Conservation (phyloP, 2,888 invertebrate genomes). For the Thera britannica region DNA sequence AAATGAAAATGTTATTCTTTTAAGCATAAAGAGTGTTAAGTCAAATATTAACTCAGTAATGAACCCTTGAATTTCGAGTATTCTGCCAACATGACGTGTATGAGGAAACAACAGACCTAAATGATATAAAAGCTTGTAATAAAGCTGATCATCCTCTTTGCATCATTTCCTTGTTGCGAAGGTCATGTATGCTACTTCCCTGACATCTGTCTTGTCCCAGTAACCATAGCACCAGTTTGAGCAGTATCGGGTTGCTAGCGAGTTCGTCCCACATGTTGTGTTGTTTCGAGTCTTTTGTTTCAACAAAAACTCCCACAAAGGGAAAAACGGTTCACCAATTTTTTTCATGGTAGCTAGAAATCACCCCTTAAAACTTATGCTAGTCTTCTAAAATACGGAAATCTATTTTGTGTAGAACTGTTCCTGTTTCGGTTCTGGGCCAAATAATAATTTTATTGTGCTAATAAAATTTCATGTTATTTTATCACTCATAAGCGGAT, state of each 20-base stretch:
- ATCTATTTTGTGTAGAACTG: slow-evolving; percentile 13
- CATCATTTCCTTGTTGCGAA: slow-evolving; percentile 41
- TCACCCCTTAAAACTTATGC: slow-evolving; percentile 1
- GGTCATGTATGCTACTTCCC: slow-evolving; percentile 35
- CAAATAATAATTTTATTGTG: slow-evolving; percentile 3
- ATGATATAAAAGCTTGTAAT: slow-evolving; percentile 25
- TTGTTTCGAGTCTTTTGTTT: no score
- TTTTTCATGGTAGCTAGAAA: no score
- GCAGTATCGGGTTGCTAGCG: background rate
- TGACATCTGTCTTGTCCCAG: slow-evolving; percentile 13
- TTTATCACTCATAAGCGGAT: no score
- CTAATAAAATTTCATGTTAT: background rate
- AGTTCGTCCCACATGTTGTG: background rate
- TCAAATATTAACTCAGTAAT: no score
- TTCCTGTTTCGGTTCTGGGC: slow-evolving; percentile 18
- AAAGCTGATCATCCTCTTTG: slow-evolving; percentile 32
- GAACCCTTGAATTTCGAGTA: background rate
- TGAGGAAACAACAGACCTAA: slow-evolving; percentile 11
- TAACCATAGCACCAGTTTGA: background rate
- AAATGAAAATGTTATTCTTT: no score
- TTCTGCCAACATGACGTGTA: background rate
- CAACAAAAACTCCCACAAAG: no score
- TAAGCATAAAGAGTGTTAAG: no score
- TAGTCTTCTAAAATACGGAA: slow-evolving; percentile 19
- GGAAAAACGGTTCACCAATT: no score